These are phyloP conservation scores for Rousettus madagascariensis DNA, from an alignment of 2,797 vertebrate species.

Conservation along the genomic window DNA sequence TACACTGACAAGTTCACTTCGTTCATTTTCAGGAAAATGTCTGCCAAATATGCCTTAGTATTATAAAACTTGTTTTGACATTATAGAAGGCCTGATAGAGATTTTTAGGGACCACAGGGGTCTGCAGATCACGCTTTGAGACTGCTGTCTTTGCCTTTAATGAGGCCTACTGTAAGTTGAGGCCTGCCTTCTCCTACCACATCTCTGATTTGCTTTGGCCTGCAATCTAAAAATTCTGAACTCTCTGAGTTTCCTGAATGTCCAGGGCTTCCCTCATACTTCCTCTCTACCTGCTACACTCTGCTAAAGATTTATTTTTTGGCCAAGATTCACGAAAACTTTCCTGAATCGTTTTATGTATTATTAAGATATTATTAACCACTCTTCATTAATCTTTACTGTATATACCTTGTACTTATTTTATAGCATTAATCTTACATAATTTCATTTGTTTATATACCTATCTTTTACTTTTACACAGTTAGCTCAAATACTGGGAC, in stretches of 20 bases:
- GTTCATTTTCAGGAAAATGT: slow-evolving; percentile 24
- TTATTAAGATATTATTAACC: neutral
- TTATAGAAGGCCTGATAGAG: neutral
- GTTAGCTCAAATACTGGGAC: neutral
- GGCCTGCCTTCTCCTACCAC: neutral
- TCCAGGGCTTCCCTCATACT: neutral
- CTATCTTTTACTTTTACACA: neutral
- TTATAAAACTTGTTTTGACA: neutral
- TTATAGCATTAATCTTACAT: neutral
- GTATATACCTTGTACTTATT: neutral
- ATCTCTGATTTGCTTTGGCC: neutral
- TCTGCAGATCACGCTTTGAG: neutral
- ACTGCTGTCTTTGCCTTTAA: neutral
- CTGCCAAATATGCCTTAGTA: neutral
- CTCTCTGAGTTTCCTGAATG: neutral
- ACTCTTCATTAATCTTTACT: neutral
- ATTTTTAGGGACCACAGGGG: neutral
- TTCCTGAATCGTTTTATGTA: neutral
- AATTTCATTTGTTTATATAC: neutral
- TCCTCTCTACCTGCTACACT: neutral
- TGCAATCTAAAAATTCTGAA: neutral
- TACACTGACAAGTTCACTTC: neutral
- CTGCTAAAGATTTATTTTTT: neutral
- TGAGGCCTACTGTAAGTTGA: neutral
- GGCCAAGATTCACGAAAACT: neutral